These are phyloP conservation scores for Eulimnadia texana DNA, from an alignment of 1,140 invertebrate genomes.

Conservation along the genomic window DNA sequence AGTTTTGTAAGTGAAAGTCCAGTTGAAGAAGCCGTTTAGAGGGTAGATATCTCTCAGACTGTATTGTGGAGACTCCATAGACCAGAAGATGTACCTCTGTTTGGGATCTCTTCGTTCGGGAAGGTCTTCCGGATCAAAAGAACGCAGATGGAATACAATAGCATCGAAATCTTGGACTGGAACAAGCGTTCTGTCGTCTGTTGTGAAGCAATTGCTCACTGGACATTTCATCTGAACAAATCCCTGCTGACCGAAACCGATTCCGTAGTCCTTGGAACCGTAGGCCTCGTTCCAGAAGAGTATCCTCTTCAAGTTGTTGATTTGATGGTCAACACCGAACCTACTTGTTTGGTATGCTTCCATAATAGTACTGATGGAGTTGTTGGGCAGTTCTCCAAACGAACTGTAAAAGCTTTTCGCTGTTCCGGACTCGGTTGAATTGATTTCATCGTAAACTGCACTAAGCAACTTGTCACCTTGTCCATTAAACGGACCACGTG, in stretches of 20 bases:
- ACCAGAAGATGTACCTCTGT: constrained; percentile 20
- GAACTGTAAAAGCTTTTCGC: too few relatives aligned
- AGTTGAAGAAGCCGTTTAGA: constrained; percentile 28
- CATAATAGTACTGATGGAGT: too few relatives aligned
- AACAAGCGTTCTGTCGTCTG: constrained; percentile 10
- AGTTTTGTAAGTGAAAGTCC: constrained; percentile 32
- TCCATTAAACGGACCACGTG: too few relatives aligned
- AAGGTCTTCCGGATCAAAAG: constrained; percentile 16
- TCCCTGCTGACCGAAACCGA: constrained; percentile 4
- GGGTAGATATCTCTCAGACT: not conserved
- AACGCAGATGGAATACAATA: constrained; percentile 19
- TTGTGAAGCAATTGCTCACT: constrained; percentile 10
- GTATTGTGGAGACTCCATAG: constrained; percentile 18
- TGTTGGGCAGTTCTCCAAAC: too few relatives aligned
- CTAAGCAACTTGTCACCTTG: too few relatives aligned
- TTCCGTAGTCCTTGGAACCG: constrained; percentile 12
- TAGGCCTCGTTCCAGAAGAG: constrained; percentile 17
- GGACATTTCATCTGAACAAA: constrained; percentile 10
- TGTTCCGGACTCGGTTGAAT: too few relatives aligned
- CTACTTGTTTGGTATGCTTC: too few relatives aligned
- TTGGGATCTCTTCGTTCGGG: constrained; percentile 9
- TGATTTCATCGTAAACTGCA: too few relatives aligned
- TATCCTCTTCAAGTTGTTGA: constrained; percentile 10
- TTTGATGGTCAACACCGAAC: too few relatives aligned
- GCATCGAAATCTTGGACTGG: constrained; percentile 18